Base-by-base conservation (phyloP, 2,113 vertebrate genomes). In the Lathamus discolor region DNA sequence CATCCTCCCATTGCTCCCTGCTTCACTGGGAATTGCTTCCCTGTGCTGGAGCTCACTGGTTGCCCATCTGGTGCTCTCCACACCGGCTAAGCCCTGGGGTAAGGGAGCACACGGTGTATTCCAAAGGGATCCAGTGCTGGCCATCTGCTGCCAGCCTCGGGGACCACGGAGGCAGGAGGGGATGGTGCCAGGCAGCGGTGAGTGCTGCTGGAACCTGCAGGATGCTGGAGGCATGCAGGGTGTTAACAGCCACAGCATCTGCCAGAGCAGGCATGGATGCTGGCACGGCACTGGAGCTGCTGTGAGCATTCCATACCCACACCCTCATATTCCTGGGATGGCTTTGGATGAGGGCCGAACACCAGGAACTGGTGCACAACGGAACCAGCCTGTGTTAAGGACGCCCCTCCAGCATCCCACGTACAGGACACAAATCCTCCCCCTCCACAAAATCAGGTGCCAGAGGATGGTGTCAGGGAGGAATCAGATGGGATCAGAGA, bases 281-380 rank as follows among this genome's bases (percentile, higher is more conserved):
- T 51, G 59, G 68, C 49, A 6, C 4, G 33, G 61, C 2, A 8
- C 5, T 7, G 62, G 79, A 70, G 49, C 37, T 39, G 82, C 82
- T 17, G 59, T 35, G 33, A 59, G 33, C 57, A 35, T 59, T 35
- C 57, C 57, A 24, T 22, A 1, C 15, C 33, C 61, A 9, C 6
- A 17, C 5, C 28, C 6, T 9, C 1, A 3, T 10, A 2, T 73
- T 81, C 48, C 81, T 4, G 11, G 48, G n/a, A 54, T 9, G 18
- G 62, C 55, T 2, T n/a, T 3, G 19, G 59, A 27, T 20, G 44
- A 16, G 24, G 29, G 59, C 35, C 37, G 73, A 51, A 46, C 1
- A 0, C 41, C 1, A 10, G 41, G 17, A 49, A 6, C 0, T 0
- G 9, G 17, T 2, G 0, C 1, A 4, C 51, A 54, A 41, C 46